Percentiles rank a stretch among this genome's conserved stretches.
Conservation (phyloP, 1,140 invertebrate species). For the Drosophila ficusphila region DNA sequence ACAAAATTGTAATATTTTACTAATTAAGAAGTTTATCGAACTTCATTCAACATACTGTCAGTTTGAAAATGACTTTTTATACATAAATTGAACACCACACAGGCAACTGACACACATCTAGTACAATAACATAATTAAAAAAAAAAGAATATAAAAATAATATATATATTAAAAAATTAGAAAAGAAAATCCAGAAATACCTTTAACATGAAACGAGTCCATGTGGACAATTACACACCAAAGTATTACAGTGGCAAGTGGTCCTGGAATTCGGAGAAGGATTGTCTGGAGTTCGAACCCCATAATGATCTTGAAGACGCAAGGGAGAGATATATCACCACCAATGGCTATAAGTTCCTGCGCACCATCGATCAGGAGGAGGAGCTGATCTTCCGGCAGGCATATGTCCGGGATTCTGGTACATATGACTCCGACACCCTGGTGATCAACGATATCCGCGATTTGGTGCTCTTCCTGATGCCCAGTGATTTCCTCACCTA, state of each 20-base stretch:
- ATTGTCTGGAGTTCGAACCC: conserved; percentile 57
- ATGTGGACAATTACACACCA: conserved; percentile 56
- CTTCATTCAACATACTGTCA: background rate
- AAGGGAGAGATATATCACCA: conserved; percentile 55
- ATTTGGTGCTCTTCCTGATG: conserved; percentile 72
- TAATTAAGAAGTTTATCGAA: too few relatives aligned
- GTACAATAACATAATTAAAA: background rate
- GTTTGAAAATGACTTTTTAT: background rate
- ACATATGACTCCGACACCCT: conserved; percentile 66
- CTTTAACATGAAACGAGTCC: conserved; percentile 64
- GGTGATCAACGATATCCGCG: conserved; percentile 68
- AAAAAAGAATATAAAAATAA: background rate
- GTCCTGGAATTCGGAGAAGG: conserved; percentile 58
- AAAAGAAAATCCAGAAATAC: background rate
- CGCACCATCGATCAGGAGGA: conserved; percentile 69
- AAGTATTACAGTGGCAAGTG: conserved; percentile 70
- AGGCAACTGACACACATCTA: background rate
- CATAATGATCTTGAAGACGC: conserved; percentile 42
- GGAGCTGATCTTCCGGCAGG: conserved; percentile 71
- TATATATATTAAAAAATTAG: background rate
- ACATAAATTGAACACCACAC: background rate
- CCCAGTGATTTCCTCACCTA: conserved; percentile 55
- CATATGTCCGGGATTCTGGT: conserved; percentile 37
- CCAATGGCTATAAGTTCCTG: conserved; percentile 63
- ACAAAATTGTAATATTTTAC: too few relatives aligned